Conservation (phyloP, 2,888 invertebrate genomes). For the Homarus gammarus region DNA sequence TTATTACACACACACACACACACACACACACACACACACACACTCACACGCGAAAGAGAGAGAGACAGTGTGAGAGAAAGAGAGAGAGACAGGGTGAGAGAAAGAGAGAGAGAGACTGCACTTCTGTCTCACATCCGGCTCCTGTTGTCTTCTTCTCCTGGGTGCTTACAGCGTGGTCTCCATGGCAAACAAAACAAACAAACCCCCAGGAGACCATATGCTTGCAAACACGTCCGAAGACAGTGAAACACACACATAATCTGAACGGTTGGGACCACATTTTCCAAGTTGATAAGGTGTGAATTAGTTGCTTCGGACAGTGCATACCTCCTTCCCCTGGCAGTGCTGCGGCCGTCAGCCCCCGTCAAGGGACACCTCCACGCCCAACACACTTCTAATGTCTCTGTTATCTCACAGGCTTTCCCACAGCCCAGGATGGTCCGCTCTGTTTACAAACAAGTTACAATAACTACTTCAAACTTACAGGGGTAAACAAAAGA, state of each 20-base stretch:
- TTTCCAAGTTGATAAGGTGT: slow-evolving; percentile 61
- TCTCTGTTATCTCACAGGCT: no score
- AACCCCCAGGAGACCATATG: not conserved
- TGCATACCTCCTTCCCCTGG: slow-evolving; percentile 47
- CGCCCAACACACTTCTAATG: not conserved
- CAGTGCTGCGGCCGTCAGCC: slow-evolving; percentile 9
- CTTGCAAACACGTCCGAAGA: slow-evolving; percentile 40
- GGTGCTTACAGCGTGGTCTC: not conserved
- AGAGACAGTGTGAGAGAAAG: slow-evolving; percentile 39
- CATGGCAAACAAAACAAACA: not conserved
- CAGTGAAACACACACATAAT: slow-evolving; percentile 38
- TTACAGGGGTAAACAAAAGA: slow-evolving; percentile 13
- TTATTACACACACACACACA: no score
- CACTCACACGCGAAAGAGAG: slow-evolving; percentile 34
- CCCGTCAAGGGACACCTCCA: slow-evolving; percentile 25
- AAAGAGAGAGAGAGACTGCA: not conserved
- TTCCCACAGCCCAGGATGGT: no score
- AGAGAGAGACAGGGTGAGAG: slow-evolving; percentile 11
- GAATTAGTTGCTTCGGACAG: slow-evolving; percentile 57
- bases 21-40: no score
- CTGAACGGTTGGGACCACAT: slow-evolving; percentile 53
- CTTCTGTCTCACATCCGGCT: slow-evolving; percentile 3
- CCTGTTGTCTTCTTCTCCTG: not conserved
- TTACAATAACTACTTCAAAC: no score
- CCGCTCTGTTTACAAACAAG: no score